Base-by-base conservation (phyloP, 2,797 vertebrate species). In the Halcyon chelicuti region DNA sequence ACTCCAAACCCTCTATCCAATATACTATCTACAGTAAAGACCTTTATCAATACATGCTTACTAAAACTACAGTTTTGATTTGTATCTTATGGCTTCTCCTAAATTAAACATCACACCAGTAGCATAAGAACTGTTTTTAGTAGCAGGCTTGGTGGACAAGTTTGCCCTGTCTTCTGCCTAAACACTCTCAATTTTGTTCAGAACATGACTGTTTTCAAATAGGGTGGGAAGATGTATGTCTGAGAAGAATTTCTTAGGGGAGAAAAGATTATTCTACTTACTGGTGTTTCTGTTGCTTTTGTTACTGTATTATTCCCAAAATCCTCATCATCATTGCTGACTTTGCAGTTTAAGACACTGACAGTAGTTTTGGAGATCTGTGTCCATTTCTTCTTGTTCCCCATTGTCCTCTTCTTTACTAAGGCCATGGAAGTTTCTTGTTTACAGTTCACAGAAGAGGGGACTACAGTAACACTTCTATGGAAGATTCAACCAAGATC, bases 221-320 rank as follows among this genome's bases (percentile, higher is more conserved):
- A 77, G 18, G 14, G 4, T 68, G 42, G n/a, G 39, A 70, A 88
- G 49, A 92, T 14, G 51, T 35, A 81, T 60, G 68, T 37, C 16
- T 86, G 37, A 94, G n/a, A 71, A 86, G 14, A 91, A 86, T 9
- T 57, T 37, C 26, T 68, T 37, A 46, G 21, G 76, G 44, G 8
- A 90, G 51, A 94, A 76, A 77, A 73, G 29, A 57, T 55, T 71
- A 57, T 35, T 81, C 33, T 65, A 92, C 96, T 97, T 92, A 97
- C 96, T 92, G 60, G 14, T 40, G 46, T 37, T 90, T 81, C 21
- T 84, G 60, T 8, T 82, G 54, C 44, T 75, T 86, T 88, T 31
- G 51, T 62, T 51, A 88, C 22, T 81, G 51, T 47, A 66, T 51
- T 88, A 46, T 63, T 90, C 39, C 26, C 60, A 4, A 86, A 86